Evolutionary conservation across 2,113 vertebrate species (phyloP).

Genomic region (Alectura lathami): DNA sequence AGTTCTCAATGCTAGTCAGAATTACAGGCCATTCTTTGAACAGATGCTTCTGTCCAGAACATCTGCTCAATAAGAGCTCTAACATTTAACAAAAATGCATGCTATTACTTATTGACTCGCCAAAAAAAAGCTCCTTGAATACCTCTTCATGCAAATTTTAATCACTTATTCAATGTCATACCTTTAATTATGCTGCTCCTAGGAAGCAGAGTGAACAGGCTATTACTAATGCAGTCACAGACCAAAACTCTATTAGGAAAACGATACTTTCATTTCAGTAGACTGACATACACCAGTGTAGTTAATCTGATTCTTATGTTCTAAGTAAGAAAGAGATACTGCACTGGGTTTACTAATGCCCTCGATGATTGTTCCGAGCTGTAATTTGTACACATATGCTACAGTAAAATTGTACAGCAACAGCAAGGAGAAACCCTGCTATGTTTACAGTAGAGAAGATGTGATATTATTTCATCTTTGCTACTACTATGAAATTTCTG

Average conservation of each 20-base stretch:
- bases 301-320: background rate
- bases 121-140: background rate
- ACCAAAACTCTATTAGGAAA: conserved; percentile 39
- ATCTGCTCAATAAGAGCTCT: background rate
- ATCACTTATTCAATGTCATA: conserved; percentile 37
- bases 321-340: background rate
- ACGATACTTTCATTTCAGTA: conserved; percentile 4
- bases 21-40: background rate
- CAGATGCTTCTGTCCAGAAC: background rate
- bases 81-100: background rate
- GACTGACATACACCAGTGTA: background rate
- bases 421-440: background rate
- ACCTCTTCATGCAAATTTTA: conserved; percentile 11
- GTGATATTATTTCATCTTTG: background rate
- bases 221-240: conserved; percentile 34
- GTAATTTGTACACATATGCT: background rate
- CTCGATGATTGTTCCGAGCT: background rate
- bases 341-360: background rate
- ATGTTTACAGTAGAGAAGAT: background rate
- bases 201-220: conserved; percentile 7
- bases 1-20: background rate
- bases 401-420: background rate
- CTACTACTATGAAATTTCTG: background rate
- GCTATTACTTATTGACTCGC: background rate
- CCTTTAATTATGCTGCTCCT: background rate